Percentiles rank a stretch among this genome's conserved stretches.
These are phyloP conservation scores for Taurulus bubalis DNA, from an alignment of 2,113 vertebrate genomes.

Conservation along the genomic window DNA sequence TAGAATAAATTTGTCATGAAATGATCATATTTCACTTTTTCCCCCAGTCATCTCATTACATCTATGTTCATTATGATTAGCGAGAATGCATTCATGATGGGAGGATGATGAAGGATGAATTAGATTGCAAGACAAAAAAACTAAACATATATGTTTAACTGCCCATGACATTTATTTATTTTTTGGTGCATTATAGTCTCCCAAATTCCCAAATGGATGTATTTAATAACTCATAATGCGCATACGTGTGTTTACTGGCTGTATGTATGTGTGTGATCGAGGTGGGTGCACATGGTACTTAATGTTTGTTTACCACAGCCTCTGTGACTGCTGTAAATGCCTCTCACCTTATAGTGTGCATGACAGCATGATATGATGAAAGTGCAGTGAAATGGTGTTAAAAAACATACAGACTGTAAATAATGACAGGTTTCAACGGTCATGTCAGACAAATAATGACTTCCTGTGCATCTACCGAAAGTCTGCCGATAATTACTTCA, in stretches of 20 bases:
- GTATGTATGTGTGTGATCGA: background rate
- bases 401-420: background rate
- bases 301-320: constrained; percentile 10
- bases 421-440: constrained; percentile 6
- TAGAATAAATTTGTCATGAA: background rate
- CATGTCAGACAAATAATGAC: background rate
- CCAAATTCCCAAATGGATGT: background rate
- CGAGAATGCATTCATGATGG: background rate
- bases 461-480: background rate
- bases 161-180: background rate
- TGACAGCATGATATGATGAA: constrained; percentile 1
- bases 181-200: background rate
- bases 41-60: background rate
- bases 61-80: background rate
- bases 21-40: background rate
- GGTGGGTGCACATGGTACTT: background rate
- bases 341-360: background rate
- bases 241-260: background rate
- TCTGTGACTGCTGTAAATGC: constrained; percentile 16
- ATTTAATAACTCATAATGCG: constrained; percentile 2
- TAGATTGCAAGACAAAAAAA: background rate
- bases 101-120: background rate
- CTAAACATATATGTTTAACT: background rate
- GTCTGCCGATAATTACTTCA: background rate
- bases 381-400: constrained; percentile 9